phyloP scores from a whole-genome alignment of 2,113 vertebrate species.

The Hypomesus transpacificus region DNA sequence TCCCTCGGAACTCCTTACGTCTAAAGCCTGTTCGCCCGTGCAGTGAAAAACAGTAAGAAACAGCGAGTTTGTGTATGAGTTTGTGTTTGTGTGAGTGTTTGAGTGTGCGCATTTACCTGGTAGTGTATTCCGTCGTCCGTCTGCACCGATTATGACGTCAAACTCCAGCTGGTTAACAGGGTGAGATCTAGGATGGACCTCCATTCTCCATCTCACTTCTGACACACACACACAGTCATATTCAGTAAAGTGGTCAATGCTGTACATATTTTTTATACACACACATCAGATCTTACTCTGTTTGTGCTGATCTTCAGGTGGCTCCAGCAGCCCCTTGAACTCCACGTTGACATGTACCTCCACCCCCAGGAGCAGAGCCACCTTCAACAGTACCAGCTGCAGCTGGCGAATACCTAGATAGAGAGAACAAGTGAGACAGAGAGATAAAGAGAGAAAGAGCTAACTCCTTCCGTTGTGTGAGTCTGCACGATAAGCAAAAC shows the following conservation, averaged over 20 bases:
- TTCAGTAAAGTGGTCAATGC: neutral
- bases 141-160: conserved; percentile 91
- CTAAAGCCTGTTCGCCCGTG: conserved; percentile 75
- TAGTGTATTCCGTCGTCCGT: conserved; percentile 91
- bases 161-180: conserved; percentile 86
- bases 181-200: conserved; percentile 83
- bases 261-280: conserved; percentile 29
- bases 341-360: conserved; percentile 95
- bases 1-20: conserved; percentile 93
- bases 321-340: conserved; percentile 85
- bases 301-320: conserved; percentile 80
- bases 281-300: conserved; percentile 70
- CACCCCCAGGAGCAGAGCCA: conserved; percentile 89
- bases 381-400: conserved; percentile 91
- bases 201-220: conserved; percentile 90
- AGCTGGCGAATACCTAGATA: conserved; percentile 90
- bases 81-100: neutral
- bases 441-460: neutral
- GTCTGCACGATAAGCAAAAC: neutral
- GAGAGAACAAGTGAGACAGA: neutral
- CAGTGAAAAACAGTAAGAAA: neutral
- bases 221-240: conserved; percentile 21
- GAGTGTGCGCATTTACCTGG: conserved; percentile 74
- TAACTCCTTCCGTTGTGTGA: no score
- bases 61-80: neutral